A percentile compares a stretch with the other conserved stretches of the same genome.
These are phyloP conservation scores for Sebastes iracundus DNA, from an alignment of 2,797 vertebrate genomes.

Conservation along the genomic window DNA sequence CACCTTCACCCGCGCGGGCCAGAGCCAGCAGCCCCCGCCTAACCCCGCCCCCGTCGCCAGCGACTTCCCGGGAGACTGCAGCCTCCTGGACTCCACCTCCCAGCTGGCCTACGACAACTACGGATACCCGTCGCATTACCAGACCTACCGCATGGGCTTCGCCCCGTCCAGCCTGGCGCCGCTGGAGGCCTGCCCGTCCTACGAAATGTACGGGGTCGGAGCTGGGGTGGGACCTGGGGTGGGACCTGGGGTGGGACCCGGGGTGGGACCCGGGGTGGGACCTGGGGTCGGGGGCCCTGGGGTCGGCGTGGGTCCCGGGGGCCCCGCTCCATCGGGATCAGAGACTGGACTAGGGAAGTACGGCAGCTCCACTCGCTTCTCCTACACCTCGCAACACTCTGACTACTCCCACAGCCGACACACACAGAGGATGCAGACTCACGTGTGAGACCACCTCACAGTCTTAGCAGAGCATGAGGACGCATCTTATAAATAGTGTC, in stretches of 20 bases:
- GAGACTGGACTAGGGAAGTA: conserved; percentile 91
- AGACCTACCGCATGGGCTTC: conserved; percentile 92
- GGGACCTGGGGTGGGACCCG: conserved; percentile 59
- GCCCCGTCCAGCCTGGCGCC: conserved; percentile 85
- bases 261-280: conserved; percentile 69
- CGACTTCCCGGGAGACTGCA: conserved; percentile 83
- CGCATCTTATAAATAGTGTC: conserved; percentile 70
- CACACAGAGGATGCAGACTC: conserved; percentile 98
- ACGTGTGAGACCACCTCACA: conserved; percentile 85
- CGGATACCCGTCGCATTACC: conserved; percentile 87
- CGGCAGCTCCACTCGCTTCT: conserved; percentile 90
- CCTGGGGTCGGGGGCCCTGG: conserved; percentile 75
- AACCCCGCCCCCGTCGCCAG: conserved; percentile 72
- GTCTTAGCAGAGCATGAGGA: conserved; percentile 62
- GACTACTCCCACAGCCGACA: conserved; percentile 94
- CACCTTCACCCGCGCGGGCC: conserved; percentile 86
- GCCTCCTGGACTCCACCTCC: conserved; percentile 86
- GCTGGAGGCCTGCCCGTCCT: conserved; percentile 82
- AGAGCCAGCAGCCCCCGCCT: conserved; percentile 79
- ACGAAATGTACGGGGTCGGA: conserved; percentile 85
- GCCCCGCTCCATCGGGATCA: conserved; percentile 67
- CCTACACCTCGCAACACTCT: conserved; percentile 96
- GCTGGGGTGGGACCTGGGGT: conserved; percentile 68
- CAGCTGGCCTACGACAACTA: conserved; percentile 96
- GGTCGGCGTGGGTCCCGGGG: conserved; percentile 75